A percentile compares a stretch with the other conserved stretches of the same genome.
phyloP scores from a whole-genome alignment of 2,797 vertebrate species.

The Trichosurus vulpecula region DNA sequence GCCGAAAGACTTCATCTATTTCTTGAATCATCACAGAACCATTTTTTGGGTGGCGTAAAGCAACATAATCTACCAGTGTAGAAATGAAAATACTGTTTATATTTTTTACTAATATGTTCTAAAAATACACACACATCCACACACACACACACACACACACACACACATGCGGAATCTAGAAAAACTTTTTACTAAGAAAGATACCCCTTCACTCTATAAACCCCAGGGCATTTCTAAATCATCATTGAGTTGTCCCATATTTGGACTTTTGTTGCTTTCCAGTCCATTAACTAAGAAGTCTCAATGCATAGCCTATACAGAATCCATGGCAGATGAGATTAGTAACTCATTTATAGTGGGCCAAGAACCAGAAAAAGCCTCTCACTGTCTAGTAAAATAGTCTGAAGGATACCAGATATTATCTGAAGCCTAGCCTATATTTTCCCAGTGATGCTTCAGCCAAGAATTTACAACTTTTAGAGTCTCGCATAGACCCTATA shows the following conservation, averaged over 20 bases:
- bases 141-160: no score
- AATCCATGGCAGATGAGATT: neutral
- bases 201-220: neutral
- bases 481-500: neutral
- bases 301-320: neutral
- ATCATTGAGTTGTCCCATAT: neutral
- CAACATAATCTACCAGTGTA: slow-evolving; percentile 40
- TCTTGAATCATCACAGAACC: slow-evolving; percentile 60
- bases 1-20: slow-evolving; percentile 5
- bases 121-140: neutral
- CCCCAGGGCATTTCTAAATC: neutral
- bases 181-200: neutral
- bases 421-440: neutral
- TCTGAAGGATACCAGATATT: neutral
- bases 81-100: neutral
- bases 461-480: neutral
- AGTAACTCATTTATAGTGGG: neutral
- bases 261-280: neutral
- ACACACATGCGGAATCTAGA: neutral
- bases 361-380: neutral
- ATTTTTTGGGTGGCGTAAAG: slow-evolving; percentile 20
- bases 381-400: neutral
- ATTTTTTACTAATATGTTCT: neutral
- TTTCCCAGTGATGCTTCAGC: neutral
- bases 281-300: neutral